Percentiles rank a stretch among this genome's conserved stretches.
Conservation (phyloP, 2,113 vertebrate species). For the Macaca fascicularis region DNA sequence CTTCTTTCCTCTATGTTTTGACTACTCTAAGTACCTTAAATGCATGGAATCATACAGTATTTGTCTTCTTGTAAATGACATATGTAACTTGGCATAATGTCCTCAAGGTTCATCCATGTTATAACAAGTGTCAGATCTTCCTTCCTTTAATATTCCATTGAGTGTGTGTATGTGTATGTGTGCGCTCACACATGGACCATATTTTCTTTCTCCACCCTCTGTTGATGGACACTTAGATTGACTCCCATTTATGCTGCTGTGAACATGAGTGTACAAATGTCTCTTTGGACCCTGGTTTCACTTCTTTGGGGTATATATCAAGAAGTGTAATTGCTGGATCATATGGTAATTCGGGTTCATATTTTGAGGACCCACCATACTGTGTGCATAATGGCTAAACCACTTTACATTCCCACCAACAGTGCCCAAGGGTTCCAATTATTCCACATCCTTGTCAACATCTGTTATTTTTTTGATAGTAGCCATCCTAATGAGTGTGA, state of each 20-base stretch:
- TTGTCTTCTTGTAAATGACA: background rate
- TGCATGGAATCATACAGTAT: background rate
- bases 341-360: background rate
- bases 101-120: background rate
- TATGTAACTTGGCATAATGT: background rate
- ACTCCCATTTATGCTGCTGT: background rate
- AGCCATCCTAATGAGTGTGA: background rate
- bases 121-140: background rate
- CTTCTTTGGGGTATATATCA: background rate
- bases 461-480: background rate
- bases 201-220: background rate
- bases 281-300: background rate
- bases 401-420: background rate
- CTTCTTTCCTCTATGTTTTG: background rate
- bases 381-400: background rate
- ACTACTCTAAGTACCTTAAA: background rate
- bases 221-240: background rate
- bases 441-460: background rate
- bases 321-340: background rate
- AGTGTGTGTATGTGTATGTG: background rate
- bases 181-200: accelerated
- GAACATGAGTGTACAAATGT: background rate
- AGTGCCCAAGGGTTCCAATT: background rate
- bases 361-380: background rate
- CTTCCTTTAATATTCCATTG: background rate